Percentiles rank a stretch among this genome's conserved stretches.
phyloP scores from a whole-genome alignment of 2,888 invertebrate species.

The Poecilus cupreus region DNA sequence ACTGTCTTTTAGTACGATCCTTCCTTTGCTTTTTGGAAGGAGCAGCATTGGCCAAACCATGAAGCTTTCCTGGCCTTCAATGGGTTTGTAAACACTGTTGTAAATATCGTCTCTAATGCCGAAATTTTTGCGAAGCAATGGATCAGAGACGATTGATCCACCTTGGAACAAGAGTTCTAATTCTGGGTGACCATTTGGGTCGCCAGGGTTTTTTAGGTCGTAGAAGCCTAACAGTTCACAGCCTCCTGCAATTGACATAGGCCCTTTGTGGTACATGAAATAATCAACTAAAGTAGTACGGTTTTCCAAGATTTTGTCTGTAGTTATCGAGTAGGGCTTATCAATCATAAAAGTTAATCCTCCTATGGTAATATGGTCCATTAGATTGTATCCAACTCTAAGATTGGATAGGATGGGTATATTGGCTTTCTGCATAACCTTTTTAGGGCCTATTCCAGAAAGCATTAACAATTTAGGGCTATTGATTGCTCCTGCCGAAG shows the following conservation, averaged over 20 bases:
- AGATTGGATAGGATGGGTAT: conserved; percentile 74
- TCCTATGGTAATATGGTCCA: conserved; percentile 77
- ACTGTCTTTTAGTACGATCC: conserved; percentile 74
- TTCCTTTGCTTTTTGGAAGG: conserved; percentile 78
- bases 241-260: conserved; percentile 77
- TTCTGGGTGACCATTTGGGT: conserved; percentile 79
- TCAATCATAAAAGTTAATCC: conserved; percentile 81
- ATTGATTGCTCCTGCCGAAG: conserved; percentile 80
- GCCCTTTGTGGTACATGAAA: conserved; percentile 72
- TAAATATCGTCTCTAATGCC: conserved; percentile 71
- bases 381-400: conserved; percentile 75
- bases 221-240: conserved; percentile 81
- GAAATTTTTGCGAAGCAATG: conserved; percentile 71
- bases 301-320: conserved; percentile 67
- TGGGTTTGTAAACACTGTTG: conserved; percentile 68
- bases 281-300: conserved; percentile 67
- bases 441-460: conserved; percentile 76
- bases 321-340: conserved; percentile 71
- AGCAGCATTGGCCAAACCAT: conserved; percentile 75
- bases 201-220: conserved; percentile 76
- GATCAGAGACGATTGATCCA: conserved; percentile 79
- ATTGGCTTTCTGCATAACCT: conserved; percentile 70
- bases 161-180: conserved; percentile 80
- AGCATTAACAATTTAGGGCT: conserved; percentile 88
- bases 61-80: conserved; percentile 71